phyloP scores from a whole-genome alignment of 2,797 vertebrate genomes.

The Brachyalestes nurse region DNA sequence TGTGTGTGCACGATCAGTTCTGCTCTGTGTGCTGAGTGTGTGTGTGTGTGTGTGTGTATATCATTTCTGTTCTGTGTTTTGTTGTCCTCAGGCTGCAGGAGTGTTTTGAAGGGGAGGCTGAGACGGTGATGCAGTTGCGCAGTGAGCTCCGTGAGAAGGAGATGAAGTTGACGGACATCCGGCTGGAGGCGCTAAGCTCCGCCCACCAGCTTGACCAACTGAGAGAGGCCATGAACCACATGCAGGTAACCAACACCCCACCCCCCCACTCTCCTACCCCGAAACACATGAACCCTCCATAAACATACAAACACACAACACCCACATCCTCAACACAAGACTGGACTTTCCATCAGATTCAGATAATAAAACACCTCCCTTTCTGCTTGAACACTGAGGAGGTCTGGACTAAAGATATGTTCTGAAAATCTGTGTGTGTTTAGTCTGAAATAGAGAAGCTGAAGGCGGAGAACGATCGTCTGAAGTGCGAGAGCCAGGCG shows the following conservation, averaged over 20 bases:
- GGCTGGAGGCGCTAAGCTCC: constrained; percentile 95
- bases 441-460: constrained; percentile 95
- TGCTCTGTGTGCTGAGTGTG: too few species aligned
- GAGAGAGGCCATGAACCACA: constrained; percentile 96
- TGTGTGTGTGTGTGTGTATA: too few species aligned
- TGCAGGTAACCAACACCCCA: constrained; percentile 84
- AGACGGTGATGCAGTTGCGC: constrained; percentile 94
- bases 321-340: too few species aligned
- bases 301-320: too few species aligned
- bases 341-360: too few species aligned
- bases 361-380: too few species aligned
- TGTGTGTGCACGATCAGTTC: too few species aligned
- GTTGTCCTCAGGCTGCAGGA: constrained; percentile 84
- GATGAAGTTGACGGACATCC: constrained; percentile 98
- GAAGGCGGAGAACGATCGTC: constrained; percentile 91
- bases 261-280: neutral
- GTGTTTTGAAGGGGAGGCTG: constrained; percentile 91
- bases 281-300: neutral
- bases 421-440: neutral
- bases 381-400: too few species aligned
- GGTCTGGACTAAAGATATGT: too few species aligned
- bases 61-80: neutral
- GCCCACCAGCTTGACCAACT: constrained; percentile 98
- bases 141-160: constrained; percentile 97
- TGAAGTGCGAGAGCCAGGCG: constrained; percentile 90